Conservation (phyloP, 2,797 vertebrate species). For the Channallabes apus region DNA sequence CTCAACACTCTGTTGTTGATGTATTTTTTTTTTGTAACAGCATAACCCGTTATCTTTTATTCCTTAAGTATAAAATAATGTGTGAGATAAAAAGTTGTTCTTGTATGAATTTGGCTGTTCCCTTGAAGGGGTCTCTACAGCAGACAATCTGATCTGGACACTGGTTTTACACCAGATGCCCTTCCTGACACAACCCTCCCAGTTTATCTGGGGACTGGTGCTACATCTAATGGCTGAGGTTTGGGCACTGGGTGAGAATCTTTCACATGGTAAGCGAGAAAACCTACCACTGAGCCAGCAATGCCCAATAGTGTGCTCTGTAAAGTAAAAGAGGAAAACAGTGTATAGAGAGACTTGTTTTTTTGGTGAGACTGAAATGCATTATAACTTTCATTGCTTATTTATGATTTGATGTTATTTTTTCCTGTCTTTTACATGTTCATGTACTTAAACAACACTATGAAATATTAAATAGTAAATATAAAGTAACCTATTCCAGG, state of each 20-base stretch:
- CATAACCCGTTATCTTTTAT: background rate
- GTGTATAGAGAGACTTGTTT: background rate
- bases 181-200: too few relatives aligned
- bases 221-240: too few relatives aligned
- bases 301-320: too few relatives aligned
- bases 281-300: too few relatives aligned
- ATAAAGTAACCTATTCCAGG: background rate
- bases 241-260: too few relatives aligned
- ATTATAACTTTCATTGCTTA: constrained; percentile 9
- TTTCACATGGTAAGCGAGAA: too few relatives aligned
- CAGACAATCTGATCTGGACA: too few relatives aligned
- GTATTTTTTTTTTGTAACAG: background rate
- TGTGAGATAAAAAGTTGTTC: too few relatives aligned
- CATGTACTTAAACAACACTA: background rate
- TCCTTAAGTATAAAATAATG: background rate
- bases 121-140: too few relatives aligned
- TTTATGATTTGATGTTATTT: constrained; percentile 1
- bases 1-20: background rate
- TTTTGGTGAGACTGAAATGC: constrained; percentile 5
- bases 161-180: too few relatives aligned
- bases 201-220: too few relatives aligned
- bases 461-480: background rate
- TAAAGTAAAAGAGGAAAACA: background rate
- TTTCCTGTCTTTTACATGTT: background rate
- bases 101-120: too few relatives aligned